Conservation (phyloP, 2,888 invertebrate genomes). For the Unio delphinus region DNA sequence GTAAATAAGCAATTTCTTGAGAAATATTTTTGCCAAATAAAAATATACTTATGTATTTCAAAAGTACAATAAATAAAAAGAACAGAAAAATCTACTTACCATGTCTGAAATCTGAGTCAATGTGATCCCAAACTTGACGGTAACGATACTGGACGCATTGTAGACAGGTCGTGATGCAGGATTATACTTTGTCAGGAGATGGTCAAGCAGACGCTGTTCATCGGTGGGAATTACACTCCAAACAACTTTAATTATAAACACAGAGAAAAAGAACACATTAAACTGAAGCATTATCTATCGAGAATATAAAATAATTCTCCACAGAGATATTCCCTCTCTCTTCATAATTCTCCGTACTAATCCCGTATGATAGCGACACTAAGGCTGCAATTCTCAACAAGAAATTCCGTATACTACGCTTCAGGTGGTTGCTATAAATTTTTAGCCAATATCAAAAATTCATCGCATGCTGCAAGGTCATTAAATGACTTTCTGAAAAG, state of each 20-base stretch:
- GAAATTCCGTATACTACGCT: too few species aligned
- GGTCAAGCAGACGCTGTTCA: conserved; percentile 66
- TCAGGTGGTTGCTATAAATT: too few species aligned
- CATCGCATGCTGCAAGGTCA: too few species aligned
- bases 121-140: conserved; percentile 69
- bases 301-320: not conserved
- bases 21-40: too few species aligned
- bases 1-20: too few species aligned
- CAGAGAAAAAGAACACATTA: not conserved
- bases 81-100: conserved; percentile 54
- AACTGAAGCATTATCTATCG: not conserved
- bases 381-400: too few species aligned
- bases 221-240: conserved; percentile 52
- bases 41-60: too few species aligned
- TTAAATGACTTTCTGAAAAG: too few species aligned
- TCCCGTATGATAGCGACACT: too few species aligned
- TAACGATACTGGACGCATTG: conserved; percentile 67
- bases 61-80: too few species aligned
- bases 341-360: not conserved
- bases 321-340: not conserved
- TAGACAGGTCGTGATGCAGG: conserved; percentile 68
- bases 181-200: conserved; percentile 64
- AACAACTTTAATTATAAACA: conserved; percentile 17
- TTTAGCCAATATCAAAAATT: too few species aligned
- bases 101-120: conserved; percentile 70